These are phyloP conservation scores for Cyanoderma ruficeps DNA, from an alignment of 2,113 vertebrate genomes.

Conservation along the genomic window DNA sequence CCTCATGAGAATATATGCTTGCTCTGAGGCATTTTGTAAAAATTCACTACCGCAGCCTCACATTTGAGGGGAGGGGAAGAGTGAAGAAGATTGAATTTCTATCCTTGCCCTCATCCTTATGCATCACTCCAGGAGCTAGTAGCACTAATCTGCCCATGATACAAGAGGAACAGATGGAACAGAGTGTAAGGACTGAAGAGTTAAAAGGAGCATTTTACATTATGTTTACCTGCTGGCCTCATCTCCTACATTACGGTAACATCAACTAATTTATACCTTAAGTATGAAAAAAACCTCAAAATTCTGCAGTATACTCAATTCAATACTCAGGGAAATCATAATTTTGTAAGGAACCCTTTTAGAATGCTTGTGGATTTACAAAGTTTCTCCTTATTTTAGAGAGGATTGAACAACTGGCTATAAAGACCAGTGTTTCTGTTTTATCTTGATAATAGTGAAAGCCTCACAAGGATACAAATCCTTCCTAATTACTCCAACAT, in stretches of 20 bases:
- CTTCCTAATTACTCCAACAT: background rate
- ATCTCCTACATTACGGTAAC: background rate
- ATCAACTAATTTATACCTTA: background rate
- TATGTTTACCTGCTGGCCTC: background rate
- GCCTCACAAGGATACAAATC: background rate
- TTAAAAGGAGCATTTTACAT: background rate
- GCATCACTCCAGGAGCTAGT: background rate
- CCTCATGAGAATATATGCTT: background rate
- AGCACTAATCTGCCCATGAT: background rate
- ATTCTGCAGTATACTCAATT: background rate
- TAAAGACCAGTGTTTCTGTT: background rate
- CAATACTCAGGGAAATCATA: background rate
- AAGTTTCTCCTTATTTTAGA: background rate
- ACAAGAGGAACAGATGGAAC: accelerated
- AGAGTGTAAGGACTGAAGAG: background rate
- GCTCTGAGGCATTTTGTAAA: background rate
- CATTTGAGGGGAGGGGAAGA: background rate
- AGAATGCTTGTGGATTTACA: background rate
- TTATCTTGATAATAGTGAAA: background rate
- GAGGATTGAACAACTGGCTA: background rate
- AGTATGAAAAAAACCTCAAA: background rate
- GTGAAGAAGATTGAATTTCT: background rate
- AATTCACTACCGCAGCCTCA: background rate
- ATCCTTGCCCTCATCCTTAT: background rate
- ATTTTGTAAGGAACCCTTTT: background rate